Conservation (phyloP, 2,797 vertebrate genomes). For the Myiotriccus ornatus region DNA sequence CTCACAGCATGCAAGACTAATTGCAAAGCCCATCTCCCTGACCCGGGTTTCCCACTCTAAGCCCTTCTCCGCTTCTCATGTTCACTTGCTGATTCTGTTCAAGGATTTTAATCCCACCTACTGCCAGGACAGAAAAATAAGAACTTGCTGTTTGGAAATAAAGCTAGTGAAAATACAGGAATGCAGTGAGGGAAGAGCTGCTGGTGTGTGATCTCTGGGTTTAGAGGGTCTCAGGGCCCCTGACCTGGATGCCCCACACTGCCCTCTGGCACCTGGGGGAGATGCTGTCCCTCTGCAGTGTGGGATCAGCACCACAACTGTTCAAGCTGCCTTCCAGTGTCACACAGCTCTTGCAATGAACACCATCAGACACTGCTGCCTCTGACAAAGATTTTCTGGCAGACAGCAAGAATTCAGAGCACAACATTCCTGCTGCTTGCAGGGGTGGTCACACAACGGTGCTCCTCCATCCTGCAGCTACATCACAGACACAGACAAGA, state of each 20-base stretch:
- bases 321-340: background rate
- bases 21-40: constrained; percentile 42
- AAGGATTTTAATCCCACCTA: constrained; percentile 34
- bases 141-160: background rate
- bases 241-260: background rate
- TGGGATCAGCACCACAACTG: fast-evolving
- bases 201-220: background rate
- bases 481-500: fast-evolving
- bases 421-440: background rate
- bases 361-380: fast-evolving
- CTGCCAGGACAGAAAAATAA: background rate
- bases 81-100: background rate
- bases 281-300: background rate
- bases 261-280: background rate
- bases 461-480: background rate
- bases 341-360: background rate
- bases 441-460: background rate
- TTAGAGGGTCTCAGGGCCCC: background rate
- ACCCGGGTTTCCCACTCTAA: background rate
- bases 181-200: background rate
- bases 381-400: background rate
- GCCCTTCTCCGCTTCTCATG: constrained; percentile 8
- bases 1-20: constrained; percentile 43
- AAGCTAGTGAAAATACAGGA: background rate
- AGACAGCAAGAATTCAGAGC: background rate